These are phyloP conservation scores for Pogona vitticeps DNA, from an alignment of 2,113 vertebrate genomes.

Conservation along the genomic window DNA sequence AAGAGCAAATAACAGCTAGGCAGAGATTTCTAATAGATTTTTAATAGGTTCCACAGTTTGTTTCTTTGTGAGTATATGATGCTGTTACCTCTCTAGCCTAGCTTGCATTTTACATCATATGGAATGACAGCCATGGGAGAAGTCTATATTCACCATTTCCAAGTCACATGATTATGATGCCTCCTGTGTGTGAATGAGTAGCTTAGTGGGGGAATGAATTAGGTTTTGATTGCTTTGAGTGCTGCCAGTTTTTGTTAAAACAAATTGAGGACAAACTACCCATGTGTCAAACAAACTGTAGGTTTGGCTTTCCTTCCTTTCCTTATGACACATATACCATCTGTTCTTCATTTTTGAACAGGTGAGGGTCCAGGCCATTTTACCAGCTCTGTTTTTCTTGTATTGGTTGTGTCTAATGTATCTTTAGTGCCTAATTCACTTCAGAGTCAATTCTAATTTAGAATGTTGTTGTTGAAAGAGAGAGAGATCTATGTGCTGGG, in stretches of 20 bases:
- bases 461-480: not conserved
- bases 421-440: not conserved
- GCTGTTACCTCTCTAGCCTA: slow-evolving; percentile 30
- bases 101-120: slow-evolving; percentile 15
- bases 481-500: not conserved
- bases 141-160: not conserved
- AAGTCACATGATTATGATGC: slow-evolving; percentile 21
- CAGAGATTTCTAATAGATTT: slow-evolving; percentile 54
- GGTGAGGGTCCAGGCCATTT: slow-evolving; percentile 20
- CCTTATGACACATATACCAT: slow-evolving; percentile 1
- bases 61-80: slow-evolving; percentile 10
- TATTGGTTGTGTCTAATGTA: not conserved
- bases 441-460: not conserved
- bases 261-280: slow-evolving; percentile 43
- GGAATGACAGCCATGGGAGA: slow-evolving; percentile 18
- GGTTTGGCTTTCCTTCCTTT: not conserved
- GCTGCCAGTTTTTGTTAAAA: slow-evolving; percentile 45
- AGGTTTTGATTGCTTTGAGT: not conserved
- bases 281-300: not conserved
- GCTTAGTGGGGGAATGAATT: slow-evolving; percentile 27
- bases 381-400: slow-evolving; percentile 29
- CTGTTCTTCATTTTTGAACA: slow-evolving; percentile 16
- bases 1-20: slow-evolving; percentile 20
- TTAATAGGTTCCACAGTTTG: slow-evolving; percentile 18
- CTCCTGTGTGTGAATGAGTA: slow-evolving; percentile 24